phyloP scores from a whole-genome alignment of 2,113 vertebrate genomes.

The Colistium nudipinnis region DNA sequence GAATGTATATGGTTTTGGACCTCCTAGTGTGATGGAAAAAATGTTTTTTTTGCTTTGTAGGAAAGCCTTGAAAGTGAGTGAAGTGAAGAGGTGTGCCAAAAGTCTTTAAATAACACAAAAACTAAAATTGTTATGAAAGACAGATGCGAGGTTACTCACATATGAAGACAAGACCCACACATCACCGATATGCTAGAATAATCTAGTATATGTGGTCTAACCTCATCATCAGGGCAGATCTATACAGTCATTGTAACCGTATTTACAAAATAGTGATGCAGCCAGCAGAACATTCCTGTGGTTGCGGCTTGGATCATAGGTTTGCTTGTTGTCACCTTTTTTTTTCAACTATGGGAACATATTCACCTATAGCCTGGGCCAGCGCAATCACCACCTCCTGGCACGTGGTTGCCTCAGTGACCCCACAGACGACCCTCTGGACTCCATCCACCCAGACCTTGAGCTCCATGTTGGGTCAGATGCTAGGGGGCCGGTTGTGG shows the following conservation, averaged over 20 bases:
- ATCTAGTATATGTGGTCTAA: too few species aligned
- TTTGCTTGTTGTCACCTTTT: not conserved
- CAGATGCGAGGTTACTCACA: not conserved
- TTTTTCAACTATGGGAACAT: not conserved
- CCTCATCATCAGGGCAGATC: too few species aligned
- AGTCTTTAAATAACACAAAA: too few species aligned
- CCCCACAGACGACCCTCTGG: constrained; percentile 96
- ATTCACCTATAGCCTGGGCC: constrained; percentile 96
- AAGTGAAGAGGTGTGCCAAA: too few species aligned
- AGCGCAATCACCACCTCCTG: constrained; percentile 99
- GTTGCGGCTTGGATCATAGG: too few species aligned
- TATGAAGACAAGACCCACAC: not conserved
- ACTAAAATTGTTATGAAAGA: too few species aligned
- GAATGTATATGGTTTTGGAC: not conserved
- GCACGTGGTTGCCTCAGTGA: constrained; percentile 97
- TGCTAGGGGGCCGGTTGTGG: constrained; percentile 44
- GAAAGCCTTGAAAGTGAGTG: not conserved
- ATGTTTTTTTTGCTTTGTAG: not conserved
- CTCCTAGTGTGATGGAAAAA: not conserved
- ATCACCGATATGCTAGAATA: not conserved
- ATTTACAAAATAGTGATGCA: not conserved
- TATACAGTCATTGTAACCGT: not conserved
- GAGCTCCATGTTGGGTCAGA: constrained; percentile 92
- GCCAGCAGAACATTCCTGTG: too few species aligned
- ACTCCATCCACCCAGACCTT: constrained; percentile 99